phyloP scores from a whole-genome alignment of 2,113 vertebrate species.

The Gnathonemus echidnorhynchus region DNA sequence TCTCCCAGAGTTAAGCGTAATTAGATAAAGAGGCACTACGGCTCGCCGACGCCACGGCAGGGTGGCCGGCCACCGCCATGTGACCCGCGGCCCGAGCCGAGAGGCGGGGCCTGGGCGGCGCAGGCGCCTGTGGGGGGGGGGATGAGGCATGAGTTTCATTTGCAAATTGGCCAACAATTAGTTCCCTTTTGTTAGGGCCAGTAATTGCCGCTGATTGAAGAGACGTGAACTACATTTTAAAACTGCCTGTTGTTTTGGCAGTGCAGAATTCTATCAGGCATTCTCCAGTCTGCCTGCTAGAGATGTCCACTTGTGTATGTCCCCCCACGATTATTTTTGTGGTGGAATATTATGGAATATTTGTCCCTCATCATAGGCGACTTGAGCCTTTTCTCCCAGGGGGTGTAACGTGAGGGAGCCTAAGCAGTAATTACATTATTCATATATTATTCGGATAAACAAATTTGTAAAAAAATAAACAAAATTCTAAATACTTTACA shows the following conservation, averaged over 20 bases:
- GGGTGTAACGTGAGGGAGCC: neutral
- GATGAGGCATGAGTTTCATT: neutral
- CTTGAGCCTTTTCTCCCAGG: neutral
- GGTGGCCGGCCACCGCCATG: neutral
- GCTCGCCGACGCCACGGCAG: neutral
- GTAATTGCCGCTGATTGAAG: conserved; percentile 6
- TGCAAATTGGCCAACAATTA: neutral
- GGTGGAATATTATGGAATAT: neutral
- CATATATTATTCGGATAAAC: neutral
- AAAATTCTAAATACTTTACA: neutral
- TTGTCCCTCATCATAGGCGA: neutral
- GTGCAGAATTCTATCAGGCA: neutral
- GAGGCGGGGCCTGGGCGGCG: neutral
- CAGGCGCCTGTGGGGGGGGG: neutral
- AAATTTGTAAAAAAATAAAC: neutral
- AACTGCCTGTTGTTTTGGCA: neutral
- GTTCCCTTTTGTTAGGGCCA: conserved; percentile 13
- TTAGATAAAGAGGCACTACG: conserved; percentile 4
- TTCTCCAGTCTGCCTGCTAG: neutral
- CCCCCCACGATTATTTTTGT: neutral
- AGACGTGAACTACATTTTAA: neutral
- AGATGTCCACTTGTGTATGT: neutral
- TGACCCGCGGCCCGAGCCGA: neutral
- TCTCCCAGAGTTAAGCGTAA: conserved; percentile 25
- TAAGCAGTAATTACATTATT: neutral